phyloP scores from a whole-genome alignment of 2,113 vertebrate genomes.

The Hippocampus guttulatus region DNA sequence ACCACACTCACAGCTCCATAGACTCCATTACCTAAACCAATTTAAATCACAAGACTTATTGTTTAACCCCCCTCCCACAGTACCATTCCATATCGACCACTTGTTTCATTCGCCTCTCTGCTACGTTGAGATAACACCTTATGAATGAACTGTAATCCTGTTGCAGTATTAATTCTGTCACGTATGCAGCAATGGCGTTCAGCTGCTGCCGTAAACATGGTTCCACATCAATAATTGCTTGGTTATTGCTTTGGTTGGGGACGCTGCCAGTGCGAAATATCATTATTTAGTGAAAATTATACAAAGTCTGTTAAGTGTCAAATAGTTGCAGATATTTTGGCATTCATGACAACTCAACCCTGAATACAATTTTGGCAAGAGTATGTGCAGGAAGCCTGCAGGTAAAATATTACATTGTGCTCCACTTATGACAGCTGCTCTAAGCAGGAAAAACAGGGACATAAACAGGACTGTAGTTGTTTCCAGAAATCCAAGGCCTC shows the following conservation, averaged over 20 bases:
- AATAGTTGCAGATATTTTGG: slow-evolving; percentile 20
- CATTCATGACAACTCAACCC: slow-evolving; percentile 6
- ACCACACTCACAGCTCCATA: slow-evolving; percentile 56
- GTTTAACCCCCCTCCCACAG: slow-evolving; percentile 29
- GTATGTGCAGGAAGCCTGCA: slow-evolving; percentile 30
- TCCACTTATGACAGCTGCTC: slow-evolving; percentile 49
- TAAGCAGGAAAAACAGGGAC: slow-evolving; percentile 22
- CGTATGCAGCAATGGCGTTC: slow-evolving; percentile 14
- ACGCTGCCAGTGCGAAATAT: slow-evolving; percentile 12
- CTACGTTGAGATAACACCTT: slow-evolving; percentile 17
- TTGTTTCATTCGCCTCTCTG: slow-evolving; percentile 31
- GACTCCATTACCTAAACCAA: slow-evolving; percentile 63
- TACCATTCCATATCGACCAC: slow-evolving; percentile 37
- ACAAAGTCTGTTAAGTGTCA: slow-evolving; percentile 12
- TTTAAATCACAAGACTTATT: slow-evolving; percentile 47
- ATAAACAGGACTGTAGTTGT: slow-evolving; percentile 29
- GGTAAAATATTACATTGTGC: slow-evolving; percentile 37
- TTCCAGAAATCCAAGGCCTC: slow-evolving; percentile 21
- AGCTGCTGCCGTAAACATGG: neutral
- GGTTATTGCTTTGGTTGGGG: slow-evolving; percentile 23
- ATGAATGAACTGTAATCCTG: slow-evolving; percentile 22
- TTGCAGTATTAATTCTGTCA: slow-evolving; percentile 16
- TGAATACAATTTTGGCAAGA: slow-evolving; percentile 21
- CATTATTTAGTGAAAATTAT: slow-evolving; percentile 6
- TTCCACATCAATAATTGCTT: slow-evolving; percentile 20